phyloP scores from a whole-genome alignment of 2,113 vertebrate species.

The Nerophis ophidion region DNA sequence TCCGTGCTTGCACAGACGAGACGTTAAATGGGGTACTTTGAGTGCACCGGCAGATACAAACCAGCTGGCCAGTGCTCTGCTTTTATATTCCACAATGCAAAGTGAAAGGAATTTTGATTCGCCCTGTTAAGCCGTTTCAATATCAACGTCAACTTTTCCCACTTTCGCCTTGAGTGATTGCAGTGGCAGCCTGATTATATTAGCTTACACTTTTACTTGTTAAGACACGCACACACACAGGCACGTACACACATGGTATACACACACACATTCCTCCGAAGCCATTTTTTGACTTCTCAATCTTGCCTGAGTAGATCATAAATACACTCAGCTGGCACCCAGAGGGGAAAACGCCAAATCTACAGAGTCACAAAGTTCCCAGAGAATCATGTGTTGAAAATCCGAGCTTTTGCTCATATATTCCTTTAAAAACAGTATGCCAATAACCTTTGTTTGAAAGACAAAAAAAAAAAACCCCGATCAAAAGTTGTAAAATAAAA shows the following conservation, averaged over 20 bases:
- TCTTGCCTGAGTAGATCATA: slow-evolving; percentile 32
- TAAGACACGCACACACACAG: slow-evolving; percentile 14
- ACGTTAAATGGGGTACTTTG: slow-evolving; percentile 34
- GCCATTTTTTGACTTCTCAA: slow-evolving; percentile 27
- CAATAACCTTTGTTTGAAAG: neutral
- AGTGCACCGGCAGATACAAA: slow-evolving; percentile 35
- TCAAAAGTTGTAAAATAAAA: too few species aligned
- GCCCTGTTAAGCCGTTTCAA: slow-evolving; percentile 31
- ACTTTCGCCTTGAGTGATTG: slow-evolving; percentile 19
- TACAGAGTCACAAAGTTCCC: slow-evolving; percentile 26
- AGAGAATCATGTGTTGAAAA: slow-evolving; percentile 16
- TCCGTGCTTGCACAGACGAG: slow-evolving; percentile 27
- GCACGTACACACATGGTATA: too few species aligned
- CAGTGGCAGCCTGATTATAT: slow-evolving; percentile 21
- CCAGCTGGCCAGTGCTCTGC: slow-evolving; percentile 44
- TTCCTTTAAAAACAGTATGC: slow-evolving; percentile 8
- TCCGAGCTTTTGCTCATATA: slow-evolving; percentile 6
- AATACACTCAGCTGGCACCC: slow-evolving; percentile 32
- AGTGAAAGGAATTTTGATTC: slow-evolving; percentile 33
- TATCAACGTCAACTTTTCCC: slow-evolving; percentile 21
- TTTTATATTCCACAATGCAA: slow-evolving; percentile 25
- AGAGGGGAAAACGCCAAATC: slow-evolving; percentile 19
- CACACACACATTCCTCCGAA: slow-evolving; percentile 29
- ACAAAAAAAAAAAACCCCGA: too few species aligned
- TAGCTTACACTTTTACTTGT: slow-evolving; percentile 12